Percentiles rank a stretch among this genome's conserved stretches.
Evolutionary conservation across 2,888 invertebrate species (phyloP).

Genomic region (Nesidiocoris tenuis): DNA sequence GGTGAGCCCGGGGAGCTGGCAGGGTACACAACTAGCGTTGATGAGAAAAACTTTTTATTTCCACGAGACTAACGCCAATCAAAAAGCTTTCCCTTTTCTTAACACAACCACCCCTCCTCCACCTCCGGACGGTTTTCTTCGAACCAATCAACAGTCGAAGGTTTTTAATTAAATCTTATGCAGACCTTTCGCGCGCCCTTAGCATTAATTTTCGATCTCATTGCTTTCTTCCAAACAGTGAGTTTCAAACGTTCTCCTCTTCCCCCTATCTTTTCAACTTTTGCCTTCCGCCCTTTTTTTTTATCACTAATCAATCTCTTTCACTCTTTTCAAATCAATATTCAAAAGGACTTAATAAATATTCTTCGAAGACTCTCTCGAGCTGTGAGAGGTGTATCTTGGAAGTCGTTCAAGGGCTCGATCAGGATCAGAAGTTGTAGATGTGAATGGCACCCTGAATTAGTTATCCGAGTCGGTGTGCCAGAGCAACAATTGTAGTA

Average conservation of each 20-base stretch:
- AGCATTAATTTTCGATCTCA: constrained; percentile 37
- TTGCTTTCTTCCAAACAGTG: constrained; percentile 37
- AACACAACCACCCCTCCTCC: background rate
- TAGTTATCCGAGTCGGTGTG: too few species aligned
- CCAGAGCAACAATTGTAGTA: too few species aligned
- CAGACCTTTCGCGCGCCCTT: constrained; percentile 18
- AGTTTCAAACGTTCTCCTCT: constrained; percentile 27
- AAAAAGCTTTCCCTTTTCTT: constrained; percentile 14
- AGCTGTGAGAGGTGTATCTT: too few species aligned
- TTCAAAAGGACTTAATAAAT: constrained; percentile 35
- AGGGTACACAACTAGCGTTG: constrained; percentile 42
- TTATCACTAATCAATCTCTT: constrained; percentile 18
- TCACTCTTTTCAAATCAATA: constrained; percentile 25
- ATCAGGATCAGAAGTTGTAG: too few species aligned
- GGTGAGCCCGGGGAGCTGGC: background rate
- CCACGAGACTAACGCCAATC: constrained; percentile 38
- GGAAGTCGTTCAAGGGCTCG: too few species aligned
- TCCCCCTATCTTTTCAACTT: background rate
- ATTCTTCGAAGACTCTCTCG: constrained; percentile 16
- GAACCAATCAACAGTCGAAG: constrained; percentile 32
- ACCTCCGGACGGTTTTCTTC: background rate
- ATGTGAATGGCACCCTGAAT: too few species aligned
- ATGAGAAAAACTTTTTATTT: constrained; percentile 43
- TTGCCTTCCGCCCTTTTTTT: too few species aligned
- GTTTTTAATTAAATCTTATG: constrained; percentile 38